Percentiles rank a stretch among this genome's conserved stretches.
Conservation (phyloP, 2,797 vertebrate genomes). For the Telmatherina bonti region DNA sequence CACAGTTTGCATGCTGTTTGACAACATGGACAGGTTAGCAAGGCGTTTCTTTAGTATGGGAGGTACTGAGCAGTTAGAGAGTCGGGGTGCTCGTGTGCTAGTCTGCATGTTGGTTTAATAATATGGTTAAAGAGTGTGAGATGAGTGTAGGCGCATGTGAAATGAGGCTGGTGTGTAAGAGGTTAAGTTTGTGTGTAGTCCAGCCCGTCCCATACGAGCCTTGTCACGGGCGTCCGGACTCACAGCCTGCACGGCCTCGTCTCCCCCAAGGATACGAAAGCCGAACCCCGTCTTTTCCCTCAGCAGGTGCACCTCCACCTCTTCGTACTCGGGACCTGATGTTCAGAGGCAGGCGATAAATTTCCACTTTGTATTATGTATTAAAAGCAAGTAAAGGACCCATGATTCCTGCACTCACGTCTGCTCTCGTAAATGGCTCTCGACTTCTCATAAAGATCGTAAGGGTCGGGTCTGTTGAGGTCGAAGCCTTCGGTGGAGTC, state of each 20-base stretch:
- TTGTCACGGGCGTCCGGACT: constrained; percentile 92
- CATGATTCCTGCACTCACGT: constrained; percentile 86
- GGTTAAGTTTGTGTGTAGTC: constrained; percentile 72
- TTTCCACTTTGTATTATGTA: not conserved
- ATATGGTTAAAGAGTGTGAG: constrained; percentile 25
- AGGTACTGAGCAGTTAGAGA: constrained; percentile 59
- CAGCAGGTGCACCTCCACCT: constrained; percentile 97
- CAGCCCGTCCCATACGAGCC: constrained; percentile 89
- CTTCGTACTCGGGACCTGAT: constrained; percentile 94
- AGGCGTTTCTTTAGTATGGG: constrained; percentile 70
- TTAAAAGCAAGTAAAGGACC: not conserved
- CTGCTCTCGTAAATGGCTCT: constrained; percentile 99
- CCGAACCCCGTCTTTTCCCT: constrained; percentile 99
- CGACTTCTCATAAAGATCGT: constrained; percentile 99
- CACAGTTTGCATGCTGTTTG: constrained; percentile 53
- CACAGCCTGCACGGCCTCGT: constrained; percentile 99
- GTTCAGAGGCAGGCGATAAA: not conserved
- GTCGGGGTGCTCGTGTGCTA: constrained; percentile 32
- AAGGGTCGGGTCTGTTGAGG: constrained; percentile 97
- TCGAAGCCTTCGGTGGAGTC: constrained; percentile 96
- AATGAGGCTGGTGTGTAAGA: constrained; percentile 45
- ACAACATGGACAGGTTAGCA: constrained; percentile 62
- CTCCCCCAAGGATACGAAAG: constrained; percentile 98
- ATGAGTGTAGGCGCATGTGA: constrained; percentile 51
- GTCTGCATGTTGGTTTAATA: constrained; percentile 29